Percentiles rank a stretch among this genome's conserved stretches.
phyloP scores from a whole-genome alignment of 1,140 invertebrate genomes.

The Pogonognathellus flavescens region DNA sequence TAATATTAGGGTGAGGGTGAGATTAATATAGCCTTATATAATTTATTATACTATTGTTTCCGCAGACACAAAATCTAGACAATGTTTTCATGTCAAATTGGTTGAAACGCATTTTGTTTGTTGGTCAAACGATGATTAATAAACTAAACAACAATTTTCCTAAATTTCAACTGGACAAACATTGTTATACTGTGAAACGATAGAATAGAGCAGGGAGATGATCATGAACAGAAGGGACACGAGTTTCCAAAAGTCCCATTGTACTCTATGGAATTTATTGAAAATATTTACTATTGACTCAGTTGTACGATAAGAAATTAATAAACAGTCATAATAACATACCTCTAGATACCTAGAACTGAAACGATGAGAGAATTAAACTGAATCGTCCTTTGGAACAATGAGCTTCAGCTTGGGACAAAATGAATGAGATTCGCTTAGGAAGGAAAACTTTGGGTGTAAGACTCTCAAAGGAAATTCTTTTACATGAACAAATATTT shows the following conservation, averaged over 20 bases:
- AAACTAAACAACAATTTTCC: constrained; percentile 5
- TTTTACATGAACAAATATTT: not conserved
- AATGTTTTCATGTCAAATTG: not conserved
- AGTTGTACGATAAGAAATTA: constrained; percentile 27
- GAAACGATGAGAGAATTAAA: not conserved
- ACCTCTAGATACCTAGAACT: not conserved
- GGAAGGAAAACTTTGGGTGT: not conserved
- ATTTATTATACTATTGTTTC: no score
- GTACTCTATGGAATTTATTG: constrained; percentile 12
- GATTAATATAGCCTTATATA: no score
- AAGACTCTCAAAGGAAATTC: not conserved
- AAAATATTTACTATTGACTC: constrained; percentile 46
- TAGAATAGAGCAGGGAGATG: not conserved
- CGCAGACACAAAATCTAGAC: no score
- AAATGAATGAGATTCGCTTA: not conserved
- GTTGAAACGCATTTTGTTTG: constrained; percentile 23
- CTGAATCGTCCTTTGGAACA: not conserved
- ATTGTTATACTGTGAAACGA: not conserved
- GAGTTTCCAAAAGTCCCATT: no score
- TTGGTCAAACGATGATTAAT: constrained; percentile 31
- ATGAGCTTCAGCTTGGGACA: not conserved
- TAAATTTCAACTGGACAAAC: not conserved
- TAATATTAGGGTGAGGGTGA: no score
- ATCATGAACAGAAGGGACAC: not conserved
- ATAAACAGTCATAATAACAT: not conserved